Conservation (phyloP, 1,140 invertebrate genomes). For the Macrosteles quadrilineatus region DNA sequence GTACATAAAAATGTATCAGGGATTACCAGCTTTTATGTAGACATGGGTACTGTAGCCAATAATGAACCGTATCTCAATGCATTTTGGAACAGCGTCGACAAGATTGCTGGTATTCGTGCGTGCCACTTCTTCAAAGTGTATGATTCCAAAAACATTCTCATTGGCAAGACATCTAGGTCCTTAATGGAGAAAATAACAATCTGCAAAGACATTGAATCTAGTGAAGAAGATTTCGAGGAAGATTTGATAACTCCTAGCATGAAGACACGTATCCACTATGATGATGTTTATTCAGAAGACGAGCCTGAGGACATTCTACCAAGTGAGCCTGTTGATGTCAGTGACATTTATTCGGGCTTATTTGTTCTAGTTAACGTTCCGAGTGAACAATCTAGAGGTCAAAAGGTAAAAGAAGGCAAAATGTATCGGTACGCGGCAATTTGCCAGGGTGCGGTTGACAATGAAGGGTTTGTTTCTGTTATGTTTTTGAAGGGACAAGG, state of each 20-base stretch:
- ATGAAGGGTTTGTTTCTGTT: background rate
- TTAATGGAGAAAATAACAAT: background rate
- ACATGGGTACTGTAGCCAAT: background rate
- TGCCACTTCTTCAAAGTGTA: background rate
- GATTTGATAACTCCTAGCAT: no score
- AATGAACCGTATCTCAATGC: background rate
- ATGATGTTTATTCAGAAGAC: no score
- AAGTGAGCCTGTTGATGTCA: background rate
- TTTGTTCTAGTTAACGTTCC: constrained; percentile 3
- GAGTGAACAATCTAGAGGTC: constrained; percentile 3
- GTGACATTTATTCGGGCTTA: constrained; percentile 1
- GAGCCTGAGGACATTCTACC: background rate
- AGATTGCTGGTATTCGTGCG: background rate
- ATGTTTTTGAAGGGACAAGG: constrained; percentile 8
- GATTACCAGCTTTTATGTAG: constrained; percentile 13
- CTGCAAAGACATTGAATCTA: no score
- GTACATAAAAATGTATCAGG: constrained; percentile 7
- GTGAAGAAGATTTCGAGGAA: no score
- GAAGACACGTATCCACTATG: background rate
- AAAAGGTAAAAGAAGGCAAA: constrained; percentile 7
- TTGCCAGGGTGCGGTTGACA: background rate
- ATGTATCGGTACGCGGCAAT: constrained; percentile 9
- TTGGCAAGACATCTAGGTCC: no score
- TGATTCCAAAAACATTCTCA: background rate
- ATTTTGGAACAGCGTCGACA: background rate